phyloP scores from a whole-genome alignment of 1,140 invertebrate species.

The Drosophila albomicans region DNA sequence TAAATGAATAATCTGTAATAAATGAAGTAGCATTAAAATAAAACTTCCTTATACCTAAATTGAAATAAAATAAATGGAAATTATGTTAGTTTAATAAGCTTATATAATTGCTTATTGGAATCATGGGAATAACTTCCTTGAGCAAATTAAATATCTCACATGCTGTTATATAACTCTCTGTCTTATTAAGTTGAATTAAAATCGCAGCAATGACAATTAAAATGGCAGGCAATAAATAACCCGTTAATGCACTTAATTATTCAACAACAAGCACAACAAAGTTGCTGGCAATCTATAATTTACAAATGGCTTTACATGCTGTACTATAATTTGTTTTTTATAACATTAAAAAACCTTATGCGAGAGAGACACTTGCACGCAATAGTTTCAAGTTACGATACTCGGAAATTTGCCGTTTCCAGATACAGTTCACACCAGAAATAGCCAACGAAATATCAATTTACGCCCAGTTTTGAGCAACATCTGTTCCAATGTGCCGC shows the following conservation, averaged over 20 bases:
- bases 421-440: neutral
- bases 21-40: too few relatives aligned
- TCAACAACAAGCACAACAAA: neutral
- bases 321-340: neutral
- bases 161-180: too few relatives aligned
- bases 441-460: conserved; percentile 51
- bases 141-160: too few relatives aligned
- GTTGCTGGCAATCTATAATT: conserved; percentile 1
- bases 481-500: conserved; percentile 44
- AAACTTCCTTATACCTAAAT: too few relatives aligned
- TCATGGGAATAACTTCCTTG: too few relatives aligned
- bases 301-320: neutral
- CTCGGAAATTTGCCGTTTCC: conserved; percentile 8
- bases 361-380: neutral
- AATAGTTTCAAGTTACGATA: conserved; percentile 17
- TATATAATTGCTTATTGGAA: too few relatives aligned
- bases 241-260: neutral
- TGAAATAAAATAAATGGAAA: too few relatives aligned
- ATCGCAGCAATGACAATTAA: neutral
- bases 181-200: too few relatives aligned
- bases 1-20: too few relatives aligned
- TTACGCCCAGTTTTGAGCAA: conserved; percentile 58
- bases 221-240: neutral
- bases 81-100: too few relatives aligned
- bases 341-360: neutral